Base-by-base conservation (phyloP, 2,797 vertebrate species). In the Paedocypris micromegethes region DNA sequence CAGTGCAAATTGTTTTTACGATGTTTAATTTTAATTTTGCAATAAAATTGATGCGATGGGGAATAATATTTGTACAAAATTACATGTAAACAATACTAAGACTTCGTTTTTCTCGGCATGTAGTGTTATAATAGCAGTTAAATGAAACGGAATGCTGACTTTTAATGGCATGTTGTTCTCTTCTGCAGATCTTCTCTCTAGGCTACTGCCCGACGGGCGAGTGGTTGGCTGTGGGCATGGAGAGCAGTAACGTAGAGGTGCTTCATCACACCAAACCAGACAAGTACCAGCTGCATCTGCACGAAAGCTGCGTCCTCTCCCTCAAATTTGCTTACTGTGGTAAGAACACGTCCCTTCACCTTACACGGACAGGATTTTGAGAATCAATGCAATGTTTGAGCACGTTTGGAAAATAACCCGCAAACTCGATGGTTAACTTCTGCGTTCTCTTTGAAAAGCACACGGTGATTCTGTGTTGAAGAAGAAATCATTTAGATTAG, bases 281-380 rank as follows among this genome's bases (percentile, higher is more conserved):
- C 87, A 98, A 98, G 72, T 98, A 98, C 83, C 95, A 98, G 89
- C 92, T 97, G 68, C 95, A 97, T 83, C 91, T 98, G 70, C 95
- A 98, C 0, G 94, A 98, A 86, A 97, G 95, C 90, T 98, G 95
- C 0, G 95, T 98, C 72, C 95, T 98, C 2, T 98, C 95, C 2
- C 93, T 98, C 75, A 98, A 97, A 80, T 98, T 98, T 0, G 95
- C 95, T 81, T 97, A 93, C 83, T 97, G 95, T 3, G 95, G 95
- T 97, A 72, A 91, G 91, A 73, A 23, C 44, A 53, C 45, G 64
- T 4, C 66, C 41, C 6, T 58, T 4, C 0, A 41, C 7, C 45
- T n/a, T 2, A 2, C 6, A n/a, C 40, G 23, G 23, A 23, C 23
- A 23, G 23, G 23, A 23, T 23, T 23, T 23, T 58, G 41, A 70